Conservation (phyloP, 64 coral and sea anemone species). For the Anthopleura sola region DNA sequence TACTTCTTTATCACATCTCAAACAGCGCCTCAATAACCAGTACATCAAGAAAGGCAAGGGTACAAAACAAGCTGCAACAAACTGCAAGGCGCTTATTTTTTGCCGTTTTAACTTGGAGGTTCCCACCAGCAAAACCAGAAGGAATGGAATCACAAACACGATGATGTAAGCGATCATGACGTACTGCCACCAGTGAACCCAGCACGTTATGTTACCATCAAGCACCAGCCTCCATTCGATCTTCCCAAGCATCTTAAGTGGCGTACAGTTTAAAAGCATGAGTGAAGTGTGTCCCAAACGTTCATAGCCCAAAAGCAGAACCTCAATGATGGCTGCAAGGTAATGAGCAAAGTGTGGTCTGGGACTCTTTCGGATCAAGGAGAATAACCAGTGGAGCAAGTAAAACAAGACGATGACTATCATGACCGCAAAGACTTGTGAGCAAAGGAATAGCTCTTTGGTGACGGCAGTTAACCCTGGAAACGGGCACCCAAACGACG, state of each 20-base stretch:
- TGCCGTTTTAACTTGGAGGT: conserved; percentile 47
- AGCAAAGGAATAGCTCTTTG: conserved; percentile 29
- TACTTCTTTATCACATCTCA: conserved; percentile 9
- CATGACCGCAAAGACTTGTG: conserved; percentile 36
- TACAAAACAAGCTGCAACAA: conserved; percentile 59
- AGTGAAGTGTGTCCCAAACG: conserved; percentile 52
- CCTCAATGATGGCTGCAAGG: conserved; percentile 36
- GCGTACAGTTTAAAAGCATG: conserved; percentile 55
- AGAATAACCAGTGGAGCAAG: conserved; percentile 6
- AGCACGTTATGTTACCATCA: conserved; percentile 63
- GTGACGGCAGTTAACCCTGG: conserved; percentile 40
- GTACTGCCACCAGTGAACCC: conserved; percentile 74
- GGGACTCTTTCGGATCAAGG: neutral
- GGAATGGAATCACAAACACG: conserved; percentile 60
- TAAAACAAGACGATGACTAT: conserved; percentile 31
- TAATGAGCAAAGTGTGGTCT: conserved; percentile 32
- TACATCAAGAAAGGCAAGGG: conserved; percentile 47
- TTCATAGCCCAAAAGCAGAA: conserved; percentile 70
- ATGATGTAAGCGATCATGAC: conserved; percentile 32
- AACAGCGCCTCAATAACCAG: conserved; percentile 35
- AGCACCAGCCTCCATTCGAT: conserved; percentile 39
- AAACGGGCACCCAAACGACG: conserved; percentile 37
- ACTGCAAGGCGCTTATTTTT: conserved; percentile 36
- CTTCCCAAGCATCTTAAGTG: conserved; percentile 3
- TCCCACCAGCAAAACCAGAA: conserved; percentile 57